phyloP scores from a whole-genome alignment of 2,113 vertebrate species.

The Tauraco erythrolophus region DNA sequence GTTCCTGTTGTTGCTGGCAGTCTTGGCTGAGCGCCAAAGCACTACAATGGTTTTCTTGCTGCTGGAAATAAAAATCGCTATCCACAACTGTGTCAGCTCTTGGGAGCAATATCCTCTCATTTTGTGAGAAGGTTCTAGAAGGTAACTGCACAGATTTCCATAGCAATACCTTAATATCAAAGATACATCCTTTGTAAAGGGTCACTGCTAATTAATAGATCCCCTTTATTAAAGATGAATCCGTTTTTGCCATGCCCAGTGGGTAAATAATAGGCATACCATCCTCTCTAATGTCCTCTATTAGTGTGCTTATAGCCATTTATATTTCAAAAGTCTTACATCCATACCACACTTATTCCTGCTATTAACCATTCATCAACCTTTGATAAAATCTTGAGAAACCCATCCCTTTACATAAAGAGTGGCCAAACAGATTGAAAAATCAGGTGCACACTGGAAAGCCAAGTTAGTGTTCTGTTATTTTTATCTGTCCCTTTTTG shows the following conservation, averaged over 20 bases:
- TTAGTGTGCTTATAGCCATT: not conserved
- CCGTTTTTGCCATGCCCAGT: not conserved
- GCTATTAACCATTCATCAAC: constrained; percentile 13
- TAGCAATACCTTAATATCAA: not conserved
- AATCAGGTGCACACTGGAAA: not conserved
- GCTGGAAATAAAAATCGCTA: not conserved
- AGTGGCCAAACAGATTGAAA: not conserved
- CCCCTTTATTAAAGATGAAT: not conserved
- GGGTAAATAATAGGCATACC: not conserved
- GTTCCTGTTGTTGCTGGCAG: not conserved
- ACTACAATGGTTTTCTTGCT: not conserved
- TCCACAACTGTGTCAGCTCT: not conserved
- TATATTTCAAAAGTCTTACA: not conserved
- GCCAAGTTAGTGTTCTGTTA: not conserved
- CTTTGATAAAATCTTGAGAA: constrained; percentile 12
- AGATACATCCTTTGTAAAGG: not conserved
- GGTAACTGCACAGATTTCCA: not conserved
- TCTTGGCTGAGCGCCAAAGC: not conserved
- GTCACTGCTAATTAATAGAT: not conserved
- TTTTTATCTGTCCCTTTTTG: not conserved
- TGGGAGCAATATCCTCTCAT: not conserved
- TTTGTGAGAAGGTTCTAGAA: not conserved
- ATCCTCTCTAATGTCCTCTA: not conserved
- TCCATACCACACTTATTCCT: not conserved
- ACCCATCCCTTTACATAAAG: not conserved